Base-by-base conservation (phyloP, 2,888 invertebrate genomes). In the Galerucella nymphaeae region DNA sequence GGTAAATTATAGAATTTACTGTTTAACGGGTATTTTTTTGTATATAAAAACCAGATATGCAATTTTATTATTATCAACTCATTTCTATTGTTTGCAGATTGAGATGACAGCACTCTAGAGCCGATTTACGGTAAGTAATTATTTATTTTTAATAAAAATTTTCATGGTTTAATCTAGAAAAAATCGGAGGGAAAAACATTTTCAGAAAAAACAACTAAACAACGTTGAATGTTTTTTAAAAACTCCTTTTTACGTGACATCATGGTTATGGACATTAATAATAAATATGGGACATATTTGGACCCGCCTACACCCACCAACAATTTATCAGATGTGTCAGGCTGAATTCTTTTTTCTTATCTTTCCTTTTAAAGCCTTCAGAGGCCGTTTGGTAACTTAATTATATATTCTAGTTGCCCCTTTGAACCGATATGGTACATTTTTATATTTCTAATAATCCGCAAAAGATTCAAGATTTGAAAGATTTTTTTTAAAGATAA, bases 331-430 rank as follows among this genome's bases (percentile, higher is more conserved):
- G 63, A 63, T 63, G 50, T 30, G 50, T 65, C 53, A 55, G 59
- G 20, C 59, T 42, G 67, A 67, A 55, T 38, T 41, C 50, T 38
- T 67, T 13, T 16, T 45, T 67, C 67, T 67, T 67, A 68, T 68
- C 62, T 62, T 58, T 58, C 58, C 53, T 61, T 72, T 58, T 72
- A 68, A 68, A 59, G 68, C 30, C 50, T 64, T 64, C 72, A 59
- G 58, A 58, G 64, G 68, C 72, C 38, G 72, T 72, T 68, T 68
- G 72, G 72, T 72, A 72, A 72, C 72, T 72, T 72, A 64, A 72
- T 72, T 72, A 72, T 64, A 72, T 72, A 72, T 72, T 68, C 58
- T 41, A 63, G 18, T 55, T 66, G 57, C 42, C 30, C 58, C n/a
- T 66, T 66, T 20, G 23, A 66, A 57, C 53, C 41, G 23, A 45